These are phyloP conservation scores for Heliconius sara DNA, from an alignment of 2,888 invertebrate genomes.

Conservation along the genomic window DNA sequence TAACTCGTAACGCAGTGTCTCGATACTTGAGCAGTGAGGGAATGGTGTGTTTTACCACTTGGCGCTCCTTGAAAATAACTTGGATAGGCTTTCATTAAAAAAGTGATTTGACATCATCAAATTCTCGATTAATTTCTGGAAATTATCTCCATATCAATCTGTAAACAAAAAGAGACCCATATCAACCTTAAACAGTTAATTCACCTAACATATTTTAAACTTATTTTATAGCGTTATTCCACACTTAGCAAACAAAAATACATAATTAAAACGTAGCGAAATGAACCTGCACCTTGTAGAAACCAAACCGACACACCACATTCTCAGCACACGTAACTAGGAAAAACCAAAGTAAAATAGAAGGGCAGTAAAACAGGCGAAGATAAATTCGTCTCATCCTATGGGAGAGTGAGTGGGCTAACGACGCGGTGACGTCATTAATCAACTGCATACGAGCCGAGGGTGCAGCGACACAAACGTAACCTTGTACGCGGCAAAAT, in stretches of 20 bases:
- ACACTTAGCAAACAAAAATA: neutral
- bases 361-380: slow-evolving; percentile 42
- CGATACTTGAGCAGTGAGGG: no score
- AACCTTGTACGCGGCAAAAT: slow-evolving; percentile 45
- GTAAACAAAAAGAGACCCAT: neutral
- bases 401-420: slow-evolving; percentile 55
- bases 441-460: slow-evolving; percentile 61
- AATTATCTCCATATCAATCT: neutral
- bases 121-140: neutral
- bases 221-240: neutral
- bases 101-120: no score
- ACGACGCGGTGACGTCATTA: slow-evolving; percentile 71
- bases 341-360: slow-evolving; percentile 37
- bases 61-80: no score
- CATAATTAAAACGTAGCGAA: neutral
- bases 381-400: slow-evolving; percentile 46
- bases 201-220: no score
- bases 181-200: neutral
- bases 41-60: no score
- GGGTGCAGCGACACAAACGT: slow-evolving; percentile 43
- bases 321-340: neutral
- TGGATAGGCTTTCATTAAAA: no score
- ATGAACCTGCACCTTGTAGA: neutral
- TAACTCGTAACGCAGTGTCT: no score
- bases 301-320: neutral